Evolutionary conservation across 2,888 invertebrate species (phyloP).

Genomic region (Amphipyra tragopoginis): DNA sequence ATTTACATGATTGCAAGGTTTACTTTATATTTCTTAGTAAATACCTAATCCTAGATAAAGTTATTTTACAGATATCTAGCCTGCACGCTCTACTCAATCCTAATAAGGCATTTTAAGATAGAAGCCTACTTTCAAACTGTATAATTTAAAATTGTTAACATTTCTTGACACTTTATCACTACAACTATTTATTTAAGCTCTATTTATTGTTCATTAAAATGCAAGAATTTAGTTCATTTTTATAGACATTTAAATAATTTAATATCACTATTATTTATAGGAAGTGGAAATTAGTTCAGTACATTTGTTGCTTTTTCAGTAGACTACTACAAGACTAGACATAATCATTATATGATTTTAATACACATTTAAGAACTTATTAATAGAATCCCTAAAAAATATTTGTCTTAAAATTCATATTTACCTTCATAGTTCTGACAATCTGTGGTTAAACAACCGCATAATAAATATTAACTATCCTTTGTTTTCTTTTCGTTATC

Average conservation of each 20-base stretch:
- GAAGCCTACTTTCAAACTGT: constrained; percentile 37
- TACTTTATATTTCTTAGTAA: constrained; percentile 47
- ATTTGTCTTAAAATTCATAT: too few relatives aligned
- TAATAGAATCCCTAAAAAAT: not conserved
- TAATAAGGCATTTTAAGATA: constrained; percentile 42
- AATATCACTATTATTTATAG: not conserved
- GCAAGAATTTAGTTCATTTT: constrained; percentile 1
- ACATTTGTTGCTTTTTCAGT: not conserved
- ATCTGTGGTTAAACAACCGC: too few relatives aligned
- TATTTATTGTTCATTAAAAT: constrained; percentile 4
- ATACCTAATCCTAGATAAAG: constrained; percentile 49
- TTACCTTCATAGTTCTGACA: too few relatives aligned
- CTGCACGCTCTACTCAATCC: constrained; percentile 30
- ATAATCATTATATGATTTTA: not conserved
- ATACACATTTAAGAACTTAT: too few relatives aligned
- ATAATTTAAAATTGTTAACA: constrained; percentile 43
- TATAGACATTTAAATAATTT: not conserved
- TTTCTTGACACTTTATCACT: constrained; percentile 28
- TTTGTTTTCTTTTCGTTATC: too few relatives aligned
- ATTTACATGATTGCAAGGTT: constrained; percentile 61
- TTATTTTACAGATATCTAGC: constrained; percentile 50
- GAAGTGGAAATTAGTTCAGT: not conserved
- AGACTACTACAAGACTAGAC: not conserved
- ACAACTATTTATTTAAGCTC: constrained; percentile 11
- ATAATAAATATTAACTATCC: too few relatives aligned